Evolutionary conservation across 2,113 vertebrate genomes (phyloP), one percentile per base, ranked within the genome.

Genomic region (Litocranius walleri): DNA sequence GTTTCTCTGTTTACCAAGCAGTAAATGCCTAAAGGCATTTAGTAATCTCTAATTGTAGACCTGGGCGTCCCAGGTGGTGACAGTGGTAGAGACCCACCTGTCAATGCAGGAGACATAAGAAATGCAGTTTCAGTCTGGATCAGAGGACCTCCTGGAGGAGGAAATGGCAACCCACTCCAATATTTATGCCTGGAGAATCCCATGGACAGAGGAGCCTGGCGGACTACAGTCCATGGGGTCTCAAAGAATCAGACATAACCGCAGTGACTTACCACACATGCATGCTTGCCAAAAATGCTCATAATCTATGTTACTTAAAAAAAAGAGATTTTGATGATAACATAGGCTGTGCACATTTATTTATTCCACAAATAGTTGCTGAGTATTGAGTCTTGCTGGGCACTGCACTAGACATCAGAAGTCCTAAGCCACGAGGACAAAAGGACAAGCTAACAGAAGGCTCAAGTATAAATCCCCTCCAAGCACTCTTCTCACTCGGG

Each of bases 1-100:
- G 59, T 36, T 74, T 90, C 59, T 96, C 57, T 97, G 90, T 61
- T 95, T 97, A 97, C 50, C n/a, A 87, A 77, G 29, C 8, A 57
- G 3, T 40, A 23, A 74, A 23, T 74, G n/a, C 67, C 67, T 45
- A 11, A 87, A 93, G 54, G n/a, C 11, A 96, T 90, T 97, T 95
- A 95, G 90, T 92, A 82, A 80, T 62, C 57, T 95, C 59, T 67
- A 95, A 78, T 25, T 87, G 4, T 91, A 54, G 83, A 61, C 16
- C 50, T 90, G 27, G 40, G 23, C 71, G 4, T 77, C 40, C 40
- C 71, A 43, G 40, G 40, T 77, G 23, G 11, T 7, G 3, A 10
- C 40, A 74, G 36, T 77, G 21, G 15, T 43, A 74, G 36, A 43
- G 36, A 74, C 25, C 71, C 36, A 43, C 36, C 36, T 74, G 36